These are phyloP conservation scores for Crotalus horridus DNA, from an alignment of 2,113 vertebrate genomes.

Conservation along the genomic window DNA sequence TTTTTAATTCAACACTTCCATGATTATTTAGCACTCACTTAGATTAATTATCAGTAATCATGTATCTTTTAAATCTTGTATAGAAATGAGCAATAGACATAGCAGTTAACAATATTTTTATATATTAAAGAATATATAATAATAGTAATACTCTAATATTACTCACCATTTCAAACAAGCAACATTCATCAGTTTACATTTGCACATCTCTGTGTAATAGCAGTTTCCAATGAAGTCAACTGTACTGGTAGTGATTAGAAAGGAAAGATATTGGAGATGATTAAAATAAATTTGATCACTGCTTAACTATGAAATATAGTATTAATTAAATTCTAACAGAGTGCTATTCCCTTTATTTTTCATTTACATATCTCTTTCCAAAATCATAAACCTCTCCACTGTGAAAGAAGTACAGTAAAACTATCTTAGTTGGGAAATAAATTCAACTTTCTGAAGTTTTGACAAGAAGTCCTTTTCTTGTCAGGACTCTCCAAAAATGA, in stretches of 20 bases:
- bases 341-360: not conserved
- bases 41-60: not conserved
- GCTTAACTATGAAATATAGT: not conserved
- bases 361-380: not conserved
- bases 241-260: constrained; percentile 68
- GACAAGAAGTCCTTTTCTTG: not conserved
- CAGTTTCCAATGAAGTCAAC: constrained; percentile 95
- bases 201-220: constrained; percentile 92
- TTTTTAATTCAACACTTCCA: constrained; percentile 16
- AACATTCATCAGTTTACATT: constrained; percentile 92
- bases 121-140: not conserved
- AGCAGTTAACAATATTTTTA: not conserved
- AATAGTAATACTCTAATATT: not conserved
- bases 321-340: not conserved
- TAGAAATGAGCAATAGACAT: not conserved
- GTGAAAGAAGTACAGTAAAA: not conserved
- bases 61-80: not conserved
- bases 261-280: not conserved
- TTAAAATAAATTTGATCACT: not conserved
- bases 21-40: constrained; percentile 9
- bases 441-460: not conserved
- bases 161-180: constrained; percentile 94
- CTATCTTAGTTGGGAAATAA: not conserved
- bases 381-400: not conserved
- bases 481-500: not conserved